Conservation (phyloP, 1,140 invertebrate genomes). For the Eumaeus atala region DNA sequence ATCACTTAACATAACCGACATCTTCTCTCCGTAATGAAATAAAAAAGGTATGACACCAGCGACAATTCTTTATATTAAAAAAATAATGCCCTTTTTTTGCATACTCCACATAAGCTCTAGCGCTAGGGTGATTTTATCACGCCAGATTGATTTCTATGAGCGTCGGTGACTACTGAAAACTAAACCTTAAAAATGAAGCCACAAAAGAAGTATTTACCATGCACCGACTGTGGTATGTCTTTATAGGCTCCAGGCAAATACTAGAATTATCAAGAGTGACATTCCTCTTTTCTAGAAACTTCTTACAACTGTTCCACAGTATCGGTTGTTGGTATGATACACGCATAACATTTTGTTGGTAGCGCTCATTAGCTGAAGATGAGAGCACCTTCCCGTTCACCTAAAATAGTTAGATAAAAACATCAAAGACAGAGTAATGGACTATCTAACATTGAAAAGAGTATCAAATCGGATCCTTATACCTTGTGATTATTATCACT, state of each 20-base stretch:
- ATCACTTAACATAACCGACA: too few species aligned
- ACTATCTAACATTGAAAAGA: too few species aligned
- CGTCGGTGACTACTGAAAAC: too few species aligned
- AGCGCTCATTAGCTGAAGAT: constrained; percentile 38
- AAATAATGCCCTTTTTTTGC: too few species aligned
- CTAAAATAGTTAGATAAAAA: constrained; percentile 24
- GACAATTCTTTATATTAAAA: too few species aligned
- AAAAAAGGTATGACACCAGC: neutral
- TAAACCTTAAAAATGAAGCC: too few species aligned
- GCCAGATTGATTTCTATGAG: too few species aligned
- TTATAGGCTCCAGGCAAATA: constrained; percentile 43
- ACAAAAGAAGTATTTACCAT: too few species aligned
- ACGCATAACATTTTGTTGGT: constrained; percentile 41
- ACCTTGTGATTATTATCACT: neutral
- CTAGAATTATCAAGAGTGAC: constrained; percentile 31
- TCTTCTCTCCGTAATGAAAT: too few species aligned
- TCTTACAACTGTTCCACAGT: constrained; percentile 30
- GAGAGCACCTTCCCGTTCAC: constrained; percentile 37
- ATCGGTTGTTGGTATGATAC: constrained; percentile 48
- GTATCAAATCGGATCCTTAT: neutral
- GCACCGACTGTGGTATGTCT: constrained; percentile 43
- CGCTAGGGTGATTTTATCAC: too few species aligned
- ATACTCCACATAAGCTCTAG: too few species aligned
- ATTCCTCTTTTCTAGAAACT: constrained; percentile 24
- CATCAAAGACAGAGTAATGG: too few species aligned